phyloP scores from a whole-genome alignment of 2,888 invertebrate species.

The Ochlodes sylvanus region DNA sequence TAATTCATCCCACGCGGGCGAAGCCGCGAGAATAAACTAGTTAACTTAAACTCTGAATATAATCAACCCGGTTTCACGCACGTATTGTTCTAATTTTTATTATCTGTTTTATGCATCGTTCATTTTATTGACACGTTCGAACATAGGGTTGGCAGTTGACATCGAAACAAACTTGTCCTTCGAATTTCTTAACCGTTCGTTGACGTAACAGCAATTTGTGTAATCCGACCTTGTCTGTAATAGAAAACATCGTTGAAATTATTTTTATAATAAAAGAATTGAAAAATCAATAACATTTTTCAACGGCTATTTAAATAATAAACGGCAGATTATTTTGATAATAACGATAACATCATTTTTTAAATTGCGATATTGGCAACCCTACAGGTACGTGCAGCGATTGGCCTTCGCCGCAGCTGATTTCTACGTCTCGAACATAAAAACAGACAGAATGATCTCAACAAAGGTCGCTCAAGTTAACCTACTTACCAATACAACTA shows the following conservation, averaged over 20 bases:
- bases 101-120: slow-evolving; percentile 11
- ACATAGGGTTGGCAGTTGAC: background rate
- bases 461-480: slow-evolving; percentile 30
- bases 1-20: too few species aligned
- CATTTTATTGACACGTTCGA: slow-evolving; percentile 13
- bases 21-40: too few species aligned
- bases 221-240: slow-evolving; percentile 1
- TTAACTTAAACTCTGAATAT: background rate
- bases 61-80: background rate
- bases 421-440: slow-evolving; percentile 34
- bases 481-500: slow-evolving; percentile 25
- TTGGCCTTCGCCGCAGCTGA: slow-evolving; percentile 33
- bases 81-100: slow-evolving; percentile 20
- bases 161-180: background rate
- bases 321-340: slow-evolving; percentile 10
- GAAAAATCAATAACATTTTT: slow-evolving; percentile 5
- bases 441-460: slow-evolving; percentile 28
- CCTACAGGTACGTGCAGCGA: slow-evolving; percentile 22
- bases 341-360: slow-evolving; percentile 10
- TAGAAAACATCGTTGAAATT: slow-evolving; percentile 9
- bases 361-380: slow-evolving; percentile 16
- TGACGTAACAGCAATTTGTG: slow-evolving; percentile 6
- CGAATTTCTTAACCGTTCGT: background rate
- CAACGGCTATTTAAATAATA: slow-evolving; percentile 6
- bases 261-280: slow-evolving; percentile 7